Evolutionary conservation across 2,113 vertebrate genomes (phyloP), one percentile per base, ranked within the genome.

Genomic region (Ptyas mucosa): DNA sequence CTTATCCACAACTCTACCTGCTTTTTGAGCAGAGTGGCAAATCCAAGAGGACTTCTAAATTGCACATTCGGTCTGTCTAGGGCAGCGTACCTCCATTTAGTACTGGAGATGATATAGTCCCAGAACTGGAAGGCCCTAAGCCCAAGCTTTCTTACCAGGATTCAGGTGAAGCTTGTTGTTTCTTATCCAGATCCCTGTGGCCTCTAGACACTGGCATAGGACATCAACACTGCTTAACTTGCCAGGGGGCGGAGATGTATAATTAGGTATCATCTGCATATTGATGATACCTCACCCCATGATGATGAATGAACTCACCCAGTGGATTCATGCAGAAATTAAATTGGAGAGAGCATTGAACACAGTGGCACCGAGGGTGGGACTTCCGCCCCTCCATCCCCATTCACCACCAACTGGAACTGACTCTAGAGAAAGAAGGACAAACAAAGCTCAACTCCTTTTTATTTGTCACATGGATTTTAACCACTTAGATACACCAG

Each of bases 321-420:
- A 75, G 1, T 34, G n/a, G n/a, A 34, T 75, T 34, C 69, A 75
- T 34, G 14, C 2, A 75, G n/a, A 75, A 7, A 0, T 75, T 75
- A 75, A 75, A 75, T 0, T 18, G 15, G 69, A 75, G 69, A 18
- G 14, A 18, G 14, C 64, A 75, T 18, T 75, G 14, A 75, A 34
- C 1, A 0, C 69, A 8, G 69, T 34, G n/a, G 15, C n/a, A 75
- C n/a, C 1, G 1, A 75, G n/a, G n/a, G n/a, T 0, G n/a, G 69
- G 69, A 39, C n/a, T 18, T 75, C 69, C 0, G 10, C 10, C 61
- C 24, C 26, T 64, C 11, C 69, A 29, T 29, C n/a, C 2, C 69
- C n/a, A 34, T 18, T 75, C n/a, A 75, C n/a, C n/a, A 34, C 2
- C 69, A 39, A 75, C 6, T 75, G n/a, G 6, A 15, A 75, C 18